Conservation (phyloP, 2,113 vertebrate genomes). For the Channa maculata region DNA sequence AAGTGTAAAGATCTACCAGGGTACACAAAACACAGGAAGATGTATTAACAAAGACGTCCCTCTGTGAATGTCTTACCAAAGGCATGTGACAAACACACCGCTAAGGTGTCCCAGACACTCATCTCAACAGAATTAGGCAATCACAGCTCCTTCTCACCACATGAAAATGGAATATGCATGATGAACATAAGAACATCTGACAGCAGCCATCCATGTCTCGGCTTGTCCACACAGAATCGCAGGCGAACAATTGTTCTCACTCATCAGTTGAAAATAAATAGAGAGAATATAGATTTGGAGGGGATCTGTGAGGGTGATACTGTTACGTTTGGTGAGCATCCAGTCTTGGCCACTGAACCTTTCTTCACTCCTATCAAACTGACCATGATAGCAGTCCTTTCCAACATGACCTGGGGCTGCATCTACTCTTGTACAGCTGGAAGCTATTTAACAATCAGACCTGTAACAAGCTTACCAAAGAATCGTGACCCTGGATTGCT, state of each 20-base stretch:
- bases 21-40: too few species aligned
- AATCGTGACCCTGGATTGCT: slow-evolving; percentile 51
- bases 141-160: slow-evolving; percentile 45
- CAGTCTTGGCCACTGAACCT: slow-evolving; percentile 25
- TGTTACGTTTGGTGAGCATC: slow-evolving; percentile 48
- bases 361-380: slow-evolving; percentile 17
- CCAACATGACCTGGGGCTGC: slow-evolving; percentile 5
- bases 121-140: slow-evolving; percentile 48
- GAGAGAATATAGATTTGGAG: slow-evolving; percentile 22
- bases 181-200: slow-evolving; percentile 18
- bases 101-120: slow-evolving; percentile 1
- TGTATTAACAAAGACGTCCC: slow-evolving; percentile 25
- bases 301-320: slow-evolving; percentile 27
- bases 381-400: not conserved
- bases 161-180: slow-evolving; percentile 59
- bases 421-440: slow-evolving; percentile 39
- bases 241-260: slow-evolving; percentile 56
- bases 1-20: slow-evolving; percentile 32
- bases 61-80: slow-evolving; percentile 2
- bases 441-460: slow-evolving; percentile 61
- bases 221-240: slow-evolving; percentile 63
- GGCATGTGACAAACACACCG: too few species aligned
- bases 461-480: slow-evolving; percentile 53
- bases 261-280: slow-evolving; percentile 73
- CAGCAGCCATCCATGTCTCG: slow-evolving; percentile 26